A percentile compares a stretch with the other conserved stretches of the same genome.
phyloP scores from a whole-genome alignment of 1,140 invertebrate genomes.

The Drosophila pseudoobscura region DNA sequence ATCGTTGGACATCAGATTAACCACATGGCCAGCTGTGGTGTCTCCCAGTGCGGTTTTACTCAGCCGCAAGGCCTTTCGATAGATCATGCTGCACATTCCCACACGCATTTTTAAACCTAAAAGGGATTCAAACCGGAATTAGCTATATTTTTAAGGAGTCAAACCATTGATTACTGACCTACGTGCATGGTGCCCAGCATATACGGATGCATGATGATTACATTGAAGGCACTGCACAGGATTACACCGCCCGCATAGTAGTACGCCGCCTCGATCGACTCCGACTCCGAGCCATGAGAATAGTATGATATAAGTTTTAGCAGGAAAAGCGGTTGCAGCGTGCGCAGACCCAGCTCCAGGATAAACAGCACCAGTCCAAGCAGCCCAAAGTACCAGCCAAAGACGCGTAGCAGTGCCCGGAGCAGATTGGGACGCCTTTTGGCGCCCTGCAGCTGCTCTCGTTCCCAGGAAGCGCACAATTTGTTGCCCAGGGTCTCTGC shows the following conservation, averaged over 20 bases:
- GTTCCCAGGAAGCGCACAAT: slow-evolving; percentile 67
- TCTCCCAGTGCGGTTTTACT: slow-evolving; percentile 89
- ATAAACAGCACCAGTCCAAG: slow-evolving; percentile 70
- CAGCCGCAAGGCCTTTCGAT: slow-evolving; percentile 89
- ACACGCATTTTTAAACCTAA: slow-evolving; percentile 89
- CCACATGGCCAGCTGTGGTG: slow-evolving; percentile 93
- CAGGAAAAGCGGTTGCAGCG: slow-evolving; percentile 89
- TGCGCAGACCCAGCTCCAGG: slow-evolving; percentile 83
- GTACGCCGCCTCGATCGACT: slow-evolving; percentile 85
- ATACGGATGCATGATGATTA: slow-evolving; percentile 90
- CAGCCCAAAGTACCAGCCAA: slow-evolving; percentile 65
- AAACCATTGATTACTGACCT: slow-evolving; percentile 82
- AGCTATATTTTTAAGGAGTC: no score
- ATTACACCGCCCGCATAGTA: slow-evolving; percentile 88
- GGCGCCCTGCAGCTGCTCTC: slow-evolving; percentile 44
- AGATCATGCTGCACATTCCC: slow-evolving; percentile 91
- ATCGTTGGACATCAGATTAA: slow-evolving; percentile 96
- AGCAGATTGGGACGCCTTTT: slow-evolving; percentile 70
- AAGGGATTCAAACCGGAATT: neutral
- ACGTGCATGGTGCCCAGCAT: slow-evolving; percentile 90
- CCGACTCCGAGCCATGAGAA: slow-evolving; percentile 83
- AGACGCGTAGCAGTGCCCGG: slow-evolving; percentile 57
- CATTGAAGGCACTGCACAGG: slow-evolving; percentile 87
- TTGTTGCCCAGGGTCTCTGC: slow-evolving; percentile 72
- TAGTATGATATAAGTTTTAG: slow-evolving; percentile 88